Evolutionary conservation across 1,140 invertebrate species (phyloP).

Genomic region (Papilio glaucus): DNA sequence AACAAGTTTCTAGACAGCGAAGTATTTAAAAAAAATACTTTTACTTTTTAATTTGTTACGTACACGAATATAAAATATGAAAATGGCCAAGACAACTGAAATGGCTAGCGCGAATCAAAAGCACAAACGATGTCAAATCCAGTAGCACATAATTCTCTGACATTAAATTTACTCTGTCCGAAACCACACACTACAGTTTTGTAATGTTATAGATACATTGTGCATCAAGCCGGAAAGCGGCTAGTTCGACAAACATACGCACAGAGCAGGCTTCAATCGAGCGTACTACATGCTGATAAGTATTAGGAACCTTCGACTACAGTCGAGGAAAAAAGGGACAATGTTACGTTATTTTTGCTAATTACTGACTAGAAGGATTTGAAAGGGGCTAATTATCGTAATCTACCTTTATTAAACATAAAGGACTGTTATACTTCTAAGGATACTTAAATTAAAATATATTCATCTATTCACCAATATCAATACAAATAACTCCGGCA

Average conservation of each 20-base stretch:
- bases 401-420: too few relatives aligned
- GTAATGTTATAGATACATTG: constrained; percentile 27
- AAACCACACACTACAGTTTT: background rate
- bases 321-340: constrained; percentile 42
- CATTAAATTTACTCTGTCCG: constrained; percentile 20
- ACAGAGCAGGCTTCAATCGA: constrained; percentile 65
- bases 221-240: constrained; percentile 50
- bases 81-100: too few relatives aligned
- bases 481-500: too few relatives aligned
- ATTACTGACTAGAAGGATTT: too few relatives aligned
- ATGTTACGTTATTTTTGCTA: background rate
- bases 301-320: constrained; percentile 52
- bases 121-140: background rate
- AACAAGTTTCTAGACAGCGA: too few relatives aligned
- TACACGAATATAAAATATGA: too few relatives aligned
- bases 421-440: too few relatives aligned
- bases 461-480: too few relatives aligned
- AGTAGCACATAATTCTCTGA: background rate
- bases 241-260: constrained; percentile 57
- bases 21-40: too few relatives aligned
- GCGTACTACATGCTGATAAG: constrained; percentile 62
- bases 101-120: background rate
- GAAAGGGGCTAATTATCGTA: too few relatives aligned
- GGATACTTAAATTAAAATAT: too few relatives aligned
- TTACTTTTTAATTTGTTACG: too few relatives aligned